Evolutionary conservation across 2,113 vertebrate species (phyloP).

Genomic region (Geococcyx californianus): DNA sequence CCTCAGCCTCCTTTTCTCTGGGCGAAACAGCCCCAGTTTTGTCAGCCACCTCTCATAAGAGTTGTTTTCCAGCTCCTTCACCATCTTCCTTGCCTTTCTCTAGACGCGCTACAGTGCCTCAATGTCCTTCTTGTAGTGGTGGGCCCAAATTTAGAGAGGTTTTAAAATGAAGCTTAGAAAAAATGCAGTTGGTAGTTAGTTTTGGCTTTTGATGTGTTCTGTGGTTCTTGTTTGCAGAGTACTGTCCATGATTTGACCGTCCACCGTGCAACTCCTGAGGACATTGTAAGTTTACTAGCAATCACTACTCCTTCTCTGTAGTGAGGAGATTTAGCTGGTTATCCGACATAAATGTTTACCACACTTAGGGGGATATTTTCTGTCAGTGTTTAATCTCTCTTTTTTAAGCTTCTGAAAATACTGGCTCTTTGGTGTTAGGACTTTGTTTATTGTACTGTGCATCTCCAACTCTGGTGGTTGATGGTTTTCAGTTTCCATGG

Average conservation of each 20-base stretch:
- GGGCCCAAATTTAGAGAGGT: neutral
- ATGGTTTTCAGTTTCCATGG: neutral
- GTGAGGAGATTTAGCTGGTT: neutral
- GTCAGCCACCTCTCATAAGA: too few relatives aligned
- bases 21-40: too few relatives aligned
- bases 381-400: neutral
- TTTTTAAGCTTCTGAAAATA: neutral
- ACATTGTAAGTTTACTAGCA: conserved; percentile 80
- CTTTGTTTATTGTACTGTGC: neutral
- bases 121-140: too few relatives aligned
- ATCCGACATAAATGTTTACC: neutral
- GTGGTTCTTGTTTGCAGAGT: conserved; percentile 72
- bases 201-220: neutral
- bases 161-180: neutral
- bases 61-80: too few relatives aligned
- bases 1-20: too few relatives aligned
- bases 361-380: fast-evolving
- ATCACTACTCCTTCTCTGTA: neutral
- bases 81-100: too few relatives aligned
- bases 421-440: neutral
- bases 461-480: neutral
- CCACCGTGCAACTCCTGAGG: conserved; percentile 85
- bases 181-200: neutral
- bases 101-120: too few relatives aligned
- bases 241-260: conserved; percentile 88